These are phyloP conservation scores for Cataglyphis hispanica DNA, from an alignment of 1,140 invertebrate species.

Conservation along the genomic window DNA sequence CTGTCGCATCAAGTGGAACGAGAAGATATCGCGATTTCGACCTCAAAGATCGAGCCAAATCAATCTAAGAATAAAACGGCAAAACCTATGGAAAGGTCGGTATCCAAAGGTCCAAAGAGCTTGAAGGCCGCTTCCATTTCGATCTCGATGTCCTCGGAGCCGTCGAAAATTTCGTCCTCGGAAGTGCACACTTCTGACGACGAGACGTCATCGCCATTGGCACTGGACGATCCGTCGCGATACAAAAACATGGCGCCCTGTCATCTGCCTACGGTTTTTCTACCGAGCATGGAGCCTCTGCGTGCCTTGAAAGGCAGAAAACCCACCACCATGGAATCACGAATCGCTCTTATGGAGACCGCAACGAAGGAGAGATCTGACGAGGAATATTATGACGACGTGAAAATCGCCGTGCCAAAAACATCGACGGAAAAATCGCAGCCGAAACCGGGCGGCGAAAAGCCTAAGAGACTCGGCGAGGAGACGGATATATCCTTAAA, in stretches of 20 bases:
- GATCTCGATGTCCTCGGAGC: conserved; percentile 62
- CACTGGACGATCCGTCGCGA: conserved; percentile 60
- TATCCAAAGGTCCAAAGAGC: conserved; percentile 4
- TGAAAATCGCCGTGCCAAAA: conserved; percentile 14
- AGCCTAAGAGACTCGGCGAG: background rate
- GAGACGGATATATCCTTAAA: background rate
- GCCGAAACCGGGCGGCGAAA: background rate
- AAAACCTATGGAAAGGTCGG: background rate
- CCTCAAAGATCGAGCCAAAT: background rate
- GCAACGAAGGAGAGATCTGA: conserved; percentile 61
- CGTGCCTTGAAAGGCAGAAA: conserved; percentile 78
- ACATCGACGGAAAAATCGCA: background rate
- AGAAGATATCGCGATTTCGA: background rate
- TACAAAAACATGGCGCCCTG: conserved; percentile 80
- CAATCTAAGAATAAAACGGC: conserved; percentile 29
- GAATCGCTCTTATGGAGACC: conserved; percentile 67
- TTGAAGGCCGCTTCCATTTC: background rate
- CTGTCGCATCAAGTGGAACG: conserved; percentile 25
- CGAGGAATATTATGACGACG: conserved; percentile 73
- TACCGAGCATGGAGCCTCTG: conserved; percentile 81
- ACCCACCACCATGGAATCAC: conserved; percentile 76
- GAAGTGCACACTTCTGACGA: conserved; percentile 74
- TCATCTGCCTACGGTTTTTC: conserved; percentile 78
- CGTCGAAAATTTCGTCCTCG: conserved; percentile 55
- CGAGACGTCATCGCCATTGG: conserved; percentile 68